phyloP scores from a whole-genome alignment of 1,140 invertebrate species.

The Brachionus manjavacas region DNA sequence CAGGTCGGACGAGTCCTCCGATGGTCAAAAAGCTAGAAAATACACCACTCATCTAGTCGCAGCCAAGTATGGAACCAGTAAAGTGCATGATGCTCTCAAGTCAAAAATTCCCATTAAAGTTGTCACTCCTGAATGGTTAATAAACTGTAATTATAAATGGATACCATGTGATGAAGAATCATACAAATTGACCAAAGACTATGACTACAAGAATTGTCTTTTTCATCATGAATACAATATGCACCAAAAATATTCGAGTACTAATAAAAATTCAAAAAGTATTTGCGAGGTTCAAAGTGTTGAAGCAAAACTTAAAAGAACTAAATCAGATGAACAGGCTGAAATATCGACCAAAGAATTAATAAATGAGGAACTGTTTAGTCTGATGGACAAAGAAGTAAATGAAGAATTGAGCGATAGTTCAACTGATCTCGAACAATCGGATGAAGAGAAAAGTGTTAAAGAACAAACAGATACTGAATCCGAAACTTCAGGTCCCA shows the following conservation, averaged over 20 bases:
- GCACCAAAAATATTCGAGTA: conserved; percentile 35
- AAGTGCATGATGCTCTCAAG: conserved; percentile 22
- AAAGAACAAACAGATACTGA: background rate
- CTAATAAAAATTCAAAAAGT: background rate
- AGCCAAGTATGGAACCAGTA: conserved; percentile 31
- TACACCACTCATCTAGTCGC: conserved; percentile 36
- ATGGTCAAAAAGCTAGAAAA: background rate
- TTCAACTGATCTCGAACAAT: background rate
- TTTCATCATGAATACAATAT: conserved; percentile 41
- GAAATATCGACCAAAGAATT: background rate
- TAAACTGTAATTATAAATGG: conserved; percentile 41
- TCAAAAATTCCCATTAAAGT: conserved; percentile 35
- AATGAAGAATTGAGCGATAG: conserved; percentile 12
- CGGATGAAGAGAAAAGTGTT: background rate
- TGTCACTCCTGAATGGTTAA: conserved; percentile 41
- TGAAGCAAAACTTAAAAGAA: background rate
- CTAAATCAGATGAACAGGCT: background rate
- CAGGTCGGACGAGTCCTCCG: background rate
- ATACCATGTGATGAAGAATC: conserved; percentile 4
- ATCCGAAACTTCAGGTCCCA: background rate
- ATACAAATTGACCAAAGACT: conserved; percentile 30
- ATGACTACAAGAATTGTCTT: conserved; percentile 38
- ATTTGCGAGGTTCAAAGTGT: background rate
- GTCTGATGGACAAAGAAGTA: conserved; percentile 26
- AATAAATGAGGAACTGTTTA: conserved; percentile 10